Evolutionary conservation across 2,888 invertebrate species (phyloP).

Genomic region (Hanleya hanleyi): DNA sequence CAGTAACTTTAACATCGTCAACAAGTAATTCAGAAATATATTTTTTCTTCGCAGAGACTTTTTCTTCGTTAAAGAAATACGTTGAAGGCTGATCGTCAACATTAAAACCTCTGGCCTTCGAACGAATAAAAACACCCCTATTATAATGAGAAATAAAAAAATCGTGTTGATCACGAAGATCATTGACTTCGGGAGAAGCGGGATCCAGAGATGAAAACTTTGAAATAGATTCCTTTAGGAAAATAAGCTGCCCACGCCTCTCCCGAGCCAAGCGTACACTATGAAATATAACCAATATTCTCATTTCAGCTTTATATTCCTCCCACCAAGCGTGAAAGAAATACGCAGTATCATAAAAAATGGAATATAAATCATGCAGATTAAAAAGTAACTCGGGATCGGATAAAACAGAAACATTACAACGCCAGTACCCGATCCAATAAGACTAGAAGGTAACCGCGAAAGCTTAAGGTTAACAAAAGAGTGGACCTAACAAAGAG

Average conservation of each 20-base stretch:
- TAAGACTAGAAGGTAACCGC: background rate
- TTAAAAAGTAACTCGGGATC: background rate
- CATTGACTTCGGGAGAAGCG: background rate
- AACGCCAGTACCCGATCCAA: constrained; percentile 1
- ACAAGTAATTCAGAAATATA: background rate
- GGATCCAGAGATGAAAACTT: background rate
- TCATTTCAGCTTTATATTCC: background rate
- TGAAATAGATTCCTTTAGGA: background rate
- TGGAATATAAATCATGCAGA: background rate
- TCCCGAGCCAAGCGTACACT: background rate
- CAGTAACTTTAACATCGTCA: background rate
- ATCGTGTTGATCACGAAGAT: background rate
- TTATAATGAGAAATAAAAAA: background rate
- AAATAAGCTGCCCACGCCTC: background rate
- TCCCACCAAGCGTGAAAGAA: background rate
- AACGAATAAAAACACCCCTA: background rate
- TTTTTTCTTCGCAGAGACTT: background rate
- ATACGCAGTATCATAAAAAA: background rate
- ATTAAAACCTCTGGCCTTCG: background rate
- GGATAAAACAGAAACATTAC: background rate
- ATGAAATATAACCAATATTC: background rate
- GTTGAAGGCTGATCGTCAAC: background rate
- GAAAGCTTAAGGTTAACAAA: background rate
- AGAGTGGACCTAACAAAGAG: background rate
- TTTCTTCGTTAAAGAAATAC: background rate